phyloP scores from a whole-genome alignment of 2,888 invertebrate species.

The Zootermopsis nevadensis region DNA sequence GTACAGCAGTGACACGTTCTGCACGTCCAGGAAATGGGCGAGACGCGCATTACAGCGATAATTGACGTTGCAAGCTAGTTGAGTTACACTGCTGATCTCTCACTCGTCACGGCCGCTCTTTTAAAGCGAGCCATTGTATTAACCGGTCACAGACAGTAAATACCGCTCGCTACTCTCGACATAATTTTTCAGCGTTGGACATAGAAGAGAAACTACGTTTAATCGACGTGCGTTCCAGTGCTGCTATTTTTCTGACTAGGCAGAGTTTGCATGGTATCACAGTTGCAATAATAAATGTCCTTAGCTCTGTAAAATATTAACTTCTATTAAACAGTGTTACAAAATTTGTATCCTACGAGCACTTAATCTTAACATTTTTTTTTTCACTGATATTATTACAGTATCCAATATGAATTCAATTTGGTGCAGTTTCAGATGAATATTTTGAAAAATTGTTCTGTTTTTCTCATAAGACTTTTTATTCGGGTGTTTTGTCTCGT shows the following conservation, averaged over 20 bases:
- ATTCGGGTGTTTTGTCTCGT: too few species aligned
- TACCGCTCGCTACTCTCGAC: neutral
- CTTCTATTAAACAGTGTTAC: too few species aligned
- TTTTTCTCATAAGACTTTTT: too few species aligned
- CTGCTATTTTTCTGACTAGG: neutral
- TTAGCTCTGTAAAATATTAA: too few species aligned
- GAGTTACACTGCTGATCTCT: neutral
- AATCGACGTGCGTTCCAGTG: neutral
- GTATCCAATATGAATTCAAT: too few species aligned
- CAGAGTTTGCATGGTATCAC: neutral
- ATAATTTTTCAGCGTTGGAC: neutral
- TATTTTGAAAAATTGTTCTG: too few species aligned
- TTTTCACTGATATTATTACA: too few species aligned
- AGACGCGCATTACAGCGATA: neutral
- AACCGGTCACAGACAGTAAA: neutral
- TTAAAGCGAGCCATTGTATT: neutral
- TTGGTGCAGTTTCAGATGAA: too few species aligned
- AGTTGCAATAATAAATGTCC: too few species aligned
- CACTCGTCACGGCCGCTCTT: neutral
- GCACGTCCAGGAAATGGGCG: neutral
- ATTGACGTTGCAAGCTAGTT: neutral
- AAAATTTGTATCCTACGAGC: too few species aligned
- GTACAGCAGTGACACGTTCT: neutral
- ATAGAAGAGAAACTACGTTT: neutral
- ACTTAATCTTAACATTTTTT: too few species aligned